Conservation (phyloP, 2,113 vertebrate genomes). For the Semicossyphus pulcher region DNA sequence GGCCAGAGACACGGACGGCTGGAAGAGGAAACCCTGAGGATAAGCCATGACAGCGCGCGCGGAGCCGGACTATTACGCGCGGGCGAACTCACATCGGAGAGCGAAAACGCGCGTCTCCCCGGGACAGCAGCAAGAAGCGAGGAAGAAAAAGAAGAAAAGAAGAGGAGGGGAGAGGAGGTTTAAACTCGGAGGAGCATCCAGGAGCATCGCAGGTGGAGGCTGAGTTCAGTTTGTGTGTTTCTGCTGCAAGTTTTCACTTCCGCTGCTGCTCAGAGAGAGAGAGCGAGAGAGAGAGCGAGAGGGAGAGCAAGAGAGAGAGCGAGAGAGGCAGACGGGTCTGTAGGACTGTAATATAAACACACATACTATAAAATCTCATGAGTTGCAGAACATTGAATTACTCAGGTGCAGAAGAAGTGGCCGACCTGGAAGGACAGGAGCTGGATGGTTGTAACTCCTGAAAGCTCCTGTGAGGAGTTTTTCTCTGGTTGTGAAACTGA, state of each 20-base stretch:
- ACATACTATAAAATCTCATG: too few species aligned
- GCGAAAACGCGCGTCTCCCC: slow-evolving; percentile 72
- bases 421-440: too few species aligned
- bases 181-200: background rate
- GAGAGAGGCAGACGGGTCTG: too few species aligned
- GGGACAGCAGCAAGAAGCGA: background rate
- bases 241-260: slow-evolving; percentile 19
- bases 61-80: slow-evolving; percentile 45
- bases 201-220: slow-evolving; percentile 47
- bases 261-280: slow-evolving; percentile 18
- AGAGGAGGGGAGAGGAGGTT: background rate
- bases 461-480: too few species aligned
- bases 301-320: background rate
- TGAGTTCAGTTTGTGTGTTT: slow-evolving; percentile 4
- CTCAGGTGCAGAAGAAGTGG: too few species aligned
- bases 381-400: too few species aligned
- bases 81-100: slow-evolving; percentile 55
- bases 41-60: slow-evolving; percentile 89
- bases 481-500: too few species aligned
- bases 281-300: background rate
- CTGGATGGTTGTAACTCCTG: too few species aligned
- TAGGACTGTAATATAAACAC: too few species aligned
- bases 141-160: too few species aligned
- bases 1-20: slow-evolving; percentile 91
- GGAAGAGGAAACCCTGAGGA: slow-evolving; percentile 96